Evolutionary conservation across 2,888 invertebrate genomes (phyloP).

Genomic region (Enchytraeus crypticus): DNA sequence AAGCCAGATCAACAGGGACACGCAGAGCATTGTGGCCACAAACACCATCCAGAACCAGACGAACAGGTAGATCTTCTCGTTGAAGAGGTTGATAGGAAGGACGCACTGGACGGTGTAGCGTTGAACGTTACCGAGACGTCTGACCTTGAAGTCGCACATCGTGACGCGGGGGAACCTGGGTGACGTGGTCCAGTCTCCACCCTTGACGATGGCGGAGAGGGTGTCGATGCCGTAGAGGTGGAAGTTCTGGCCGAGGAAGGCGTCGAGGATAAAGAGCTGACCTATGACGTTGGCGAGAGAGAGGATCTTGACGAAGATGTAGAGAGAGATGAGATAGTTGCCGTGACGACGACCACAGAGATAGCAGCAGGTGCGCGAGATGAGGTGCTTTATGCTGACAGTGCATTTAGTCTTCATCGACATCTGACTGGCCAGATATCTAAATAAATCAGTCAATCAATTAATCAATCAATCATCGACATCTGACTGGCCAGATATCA

Average conservation of each 20-base stretch:
- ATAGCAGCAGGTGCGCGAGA: slow-evolving; percentile 45
- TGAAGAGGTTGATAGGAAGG: slow-evolving; percentile 38
- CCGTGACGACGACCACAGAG: slow-evolving; percentile 47
- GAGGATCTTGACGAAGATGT: slow-evolving; percentile 49
- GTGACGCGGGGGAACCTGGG: slow-evolving; percentile 47
- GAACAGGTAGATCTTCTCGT: slow-evolving; percentile 49
- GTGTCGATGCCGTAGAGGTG: slow-evolving; percentile 48
- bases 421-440: slow-evolving; percentile 24
- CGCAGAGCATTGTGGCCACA: slow-evolving; percentile 46
- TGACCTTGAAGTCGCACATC: slow-evolving; percentile 47
- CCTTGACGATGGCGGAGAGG: slow-evolving; percentile 48
- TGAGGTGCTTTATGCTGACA: slow-evolving; percentile 41
- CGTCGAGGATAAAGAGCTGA: slow-evolving; percentile 35
- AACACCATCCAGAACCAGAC: slow-evolving; percentile 53
- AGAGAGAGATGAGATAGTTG: slow-evolving; percentile 51
- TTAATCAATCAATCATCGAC: too few species aligned
- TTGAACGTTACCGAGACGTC: slow-evolving; percentile 46
- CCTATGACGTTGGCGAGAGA: slow-evolving; percentile 40
- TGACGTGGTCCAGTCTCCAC: slow-evolving; percentile 44
- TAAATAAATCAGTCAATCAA: too few species aligned
- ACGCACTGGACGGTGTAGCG: slow-evolving; percentile 50
- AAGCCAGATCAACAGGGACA: slow-evolving; percentile 49
- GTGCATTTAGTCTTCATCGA: slow-evolving; percentile 40
- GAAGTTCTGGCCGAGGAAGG: slow-evolving; percentile 25
- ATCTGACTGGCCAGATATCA: too few species aligned